A percentile compares a stretch with the other conserved stretches of the same genome.
These are phyloP conservation scores for Desmodus rotundus DNA, from an alignment of 2,113 vertebrate genomes.

Conservation along the genomic window DNA sequence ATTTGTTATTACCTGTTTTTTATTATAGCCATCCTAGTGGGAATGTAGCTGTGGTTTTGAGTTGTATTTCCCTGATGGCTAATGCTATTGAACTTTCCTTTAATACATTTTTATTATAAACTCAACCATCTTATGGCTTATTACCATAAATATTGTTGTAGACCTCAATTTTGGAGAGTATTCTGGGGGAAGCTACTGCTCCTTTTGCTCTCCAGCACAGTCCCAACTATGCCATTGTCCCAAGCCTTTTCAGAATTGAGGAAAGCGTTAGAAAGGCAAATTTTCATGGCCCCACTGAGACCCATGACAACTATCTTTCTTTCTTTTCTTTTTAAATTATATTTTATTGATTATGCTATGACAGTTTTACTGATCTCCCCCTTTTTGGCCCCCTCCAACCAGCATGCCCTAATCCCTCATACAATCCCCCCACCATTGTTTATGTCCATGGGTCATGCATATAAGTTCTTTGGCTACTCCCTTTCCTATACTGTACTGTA, in stretches of 20 bases:
- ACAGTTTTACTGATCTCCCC: too few species aligned
- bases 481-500: too few species aligned
- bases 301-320: neutral
- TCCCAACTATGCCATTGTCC: neutral
- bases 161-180: neutral
- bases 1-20: neutral
- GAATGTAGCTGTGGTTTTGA: neutral
- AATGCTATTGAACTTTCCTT: neutral
- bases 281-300: neutral
- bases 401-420: too few species aligned
- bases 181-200: neutral
- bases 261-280: neutral
- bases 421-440: too few species aligned
- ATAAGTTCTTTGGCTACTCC: too few species aligned
- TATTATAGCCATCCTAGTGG: neutral
- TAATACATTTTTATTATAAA: conserved; percentile 31
- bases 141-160: neutral
- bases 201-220: neutral
- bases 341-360: too few species aligned
- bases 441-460: too few species aligned
- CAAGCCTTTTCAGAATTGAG: neutral
- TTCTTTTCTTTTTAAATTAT: neutral
- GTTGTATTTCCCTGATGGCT: conserved; percentile 28
- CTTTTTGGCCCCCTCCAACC: too few species aligned
- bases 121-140: neutral